Percentiles rank a stretch among this genome's conserved stretches.
These are phyloP conservation scores for Cerastis rubricosa DNA, from an alignment of 2,888 invertebrate genomes.

Conservation along the genomic window DNA sequence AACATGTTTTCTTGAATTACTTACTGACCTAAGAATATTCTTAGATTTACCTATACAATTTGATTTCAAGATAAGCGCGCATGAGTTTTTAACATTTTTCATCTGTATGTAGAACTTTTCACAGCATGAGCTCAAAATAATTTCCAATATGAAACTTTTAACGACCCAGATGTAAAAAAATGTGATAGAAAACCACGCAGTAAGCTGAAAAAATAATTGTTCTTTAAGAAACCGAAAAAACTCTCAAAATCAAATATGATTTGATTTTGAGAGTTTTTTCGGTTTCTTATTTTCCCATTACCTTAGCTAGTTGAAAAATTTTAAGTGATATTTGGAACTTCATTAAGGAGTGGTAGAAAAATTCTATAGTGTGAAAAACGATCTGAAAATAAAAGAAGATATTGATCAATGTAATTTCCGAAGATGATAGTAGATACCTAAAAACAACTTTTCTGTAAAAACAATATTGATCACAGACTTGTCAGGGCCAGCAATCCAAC, in stretches of 20 bases:
- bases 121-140: conserved; percentile 28
- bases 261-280: too few relatives aligned
- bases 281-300: not conserved
- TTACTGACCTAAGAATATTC: not conserved
- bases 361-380: conserved; percentile 27
- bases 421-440: not conserved
- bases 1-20: not conserved
- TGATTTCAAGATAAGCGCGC: conserved; percentile 22
- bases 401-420: too few relatives aligned
- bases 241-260: not conserved
- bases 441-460: not conserved
- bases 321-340: conserved; percentile 27
- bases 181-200: not conserved
- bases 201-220: not conserved
- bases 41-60: conserved; percentile 20
- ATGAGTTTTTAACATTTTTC: conserved; percentile 14
- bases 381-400: conserved; percentile 16
- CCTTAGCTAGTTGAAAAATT: conserved; percentile 3
- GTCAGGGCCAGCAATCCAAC: not conserved
- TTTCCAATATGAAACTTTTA: conserved; percentile 28
- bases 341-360: conserved; percentile 25
- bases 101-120: conserved; percentile 34
- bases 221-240: not conserved
- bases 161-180: conserved; percentile 23
- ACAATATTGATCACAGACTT: not conserved